Evolutionary conservation across 2,113 vertebrate genomes (phyloP).

Genomic region (Limnothrissa miodon): DNA sequence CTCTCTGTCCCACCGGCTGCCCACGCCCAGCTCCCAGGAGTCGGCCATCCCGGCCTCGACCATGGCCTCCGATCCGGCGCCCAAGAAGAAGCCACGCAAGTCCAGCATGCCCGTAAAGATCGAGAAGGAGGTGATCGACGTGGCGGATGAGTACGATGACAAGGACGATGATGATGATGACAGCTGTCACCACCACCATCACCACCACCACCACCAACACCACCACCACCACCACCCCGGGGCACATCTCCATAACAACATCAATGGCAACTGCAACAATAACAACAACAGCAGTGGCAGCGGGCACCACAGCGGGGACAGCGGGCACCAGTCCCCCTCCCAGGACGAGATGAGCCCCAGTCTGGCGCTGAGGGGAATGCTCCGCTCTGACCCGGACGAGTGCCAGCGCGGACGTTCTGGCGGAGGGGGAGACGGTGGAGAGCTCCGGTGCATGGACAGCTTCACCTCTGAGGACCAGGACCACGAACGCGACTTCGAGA

Average conservation of each 20-base stretch:
- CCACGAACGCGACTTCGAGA: constrained; percentile 96
- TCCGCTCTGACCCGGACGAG: constrained; percentile 79
- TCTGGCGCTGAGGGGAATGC: constrained; percentile 86
- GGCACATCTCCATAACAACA: constrained; percentile 68
- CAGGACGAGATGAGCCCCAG: constrained; percentile 95
- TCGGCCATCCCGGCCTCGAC: constrained; percentile 80
- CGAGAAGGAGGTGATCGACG: constrained; percentile 73
- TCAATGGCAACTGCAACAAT: constrained; percentile 81
- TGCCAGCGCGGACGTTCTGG: constrained; percentile 77
- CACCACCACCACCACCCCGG: constrained; percentile 55
- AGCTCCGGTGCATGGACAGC: constrained; percentile 89
- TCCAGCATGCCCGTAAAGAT: constrained; percentile 95
- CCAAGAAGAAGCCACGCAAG: constrained; percentile 98
- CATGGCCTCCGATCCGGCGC: constrained; percentile 80
- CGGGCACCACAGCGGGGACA: constrained; percentile 83
- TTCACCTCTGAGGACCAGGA: constrained; percentile 98
- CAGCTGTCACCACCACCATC: constrained; percentile 59
- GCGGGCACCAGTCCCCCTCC: constrained; percentile 89
- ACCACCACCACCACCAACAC: constrained; percentile 50
- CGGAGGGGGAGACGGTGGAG: constrained; percentile 69
- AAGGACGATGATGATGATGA: constrained; percentile 89
- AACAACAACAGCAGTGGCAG: constrained; percentile 85
- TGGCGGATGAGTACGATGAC: constrained; percentile 93
- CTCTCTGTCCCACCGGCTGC: constrained; percentile 74
- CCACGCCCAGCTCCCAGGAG: constrained; percentile 77